phyloP scores from a whole-genome alignment of 2,888 invertebrate genomes.

The Colletes collaris region DNA sequence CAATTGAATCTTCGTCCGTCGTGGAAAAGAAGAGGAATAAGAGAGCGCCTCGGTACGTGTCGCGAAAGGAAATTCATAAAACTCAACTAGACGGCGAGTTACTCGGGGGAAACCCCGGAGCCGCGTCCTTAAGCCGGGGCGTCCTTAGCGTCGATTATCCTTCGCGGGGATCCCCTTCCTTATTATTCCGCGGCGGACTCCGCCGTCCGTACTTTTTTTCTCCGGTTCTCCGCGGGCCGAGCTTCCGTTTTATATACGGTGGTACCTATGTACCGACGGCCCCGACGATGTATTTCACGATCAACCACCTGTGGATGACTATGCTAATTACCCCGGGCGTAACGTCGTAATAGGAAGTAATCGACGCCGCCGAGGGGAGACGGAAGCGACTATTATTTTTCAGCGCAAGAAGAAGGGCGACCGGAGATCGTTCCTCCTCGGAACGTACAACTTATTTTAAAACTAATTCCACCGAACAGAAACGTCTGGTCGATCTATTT shows the following conservation, averaged over 20 bases:
- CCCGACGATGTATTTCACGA: slow-evolving; percentile 67
- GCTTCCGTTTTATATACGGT: slow-evolving; percentile 33
- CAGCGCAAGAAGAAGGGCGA: slow-evolving; percentile 31
- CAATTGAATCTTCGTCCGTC: not conserved
- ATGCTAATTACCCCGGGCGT: slow-evolving; percentile 68
- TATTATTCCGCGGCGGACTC: slow-evolving; percentile 51
- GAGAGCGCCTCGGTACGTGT: not conserved
- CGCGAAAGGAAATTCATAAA: slow-evolving; percentile 31
- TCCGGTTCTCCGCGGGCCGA: slow-evolving; percentile 10
- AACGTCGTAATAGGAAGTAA: slow-evolving; percentile 67
- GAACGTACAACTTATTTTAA: not conserved
- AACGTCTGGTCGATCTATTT: too few species aligned
- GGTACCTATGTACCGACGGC: slow-evolving; percentile 37
- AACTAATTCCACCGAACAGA: too few species aligned
- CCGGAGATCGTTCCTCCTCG: slow-evolving; percentile 26
- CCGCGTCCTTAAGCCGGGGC: slow-evolving; percentile 34
- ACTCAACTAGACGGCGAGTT: slow-evolving; percentile 12
- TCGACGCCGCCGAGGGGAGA: slow-evolving; percentile 42
- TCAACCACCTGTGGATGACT: slow-evolving; percentile 73
- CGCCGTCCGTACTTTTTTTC: slow-evolving; percentile 40
- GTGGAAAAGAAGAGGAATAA: not conserved
- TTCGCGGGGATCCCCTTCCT: slow-evolving; percentile 40
- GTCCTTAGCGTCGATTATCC: slow-evolving; percentile 55
- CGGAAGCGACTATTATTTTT: slow-evolving; percentile 65
- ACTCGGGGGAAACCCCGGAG: slow-evolving; percentile 10